Evolutionary conservation across 2,797 vertebrate genomes (phyloP).

Genomic region (Lacerta viridis): DNA sequence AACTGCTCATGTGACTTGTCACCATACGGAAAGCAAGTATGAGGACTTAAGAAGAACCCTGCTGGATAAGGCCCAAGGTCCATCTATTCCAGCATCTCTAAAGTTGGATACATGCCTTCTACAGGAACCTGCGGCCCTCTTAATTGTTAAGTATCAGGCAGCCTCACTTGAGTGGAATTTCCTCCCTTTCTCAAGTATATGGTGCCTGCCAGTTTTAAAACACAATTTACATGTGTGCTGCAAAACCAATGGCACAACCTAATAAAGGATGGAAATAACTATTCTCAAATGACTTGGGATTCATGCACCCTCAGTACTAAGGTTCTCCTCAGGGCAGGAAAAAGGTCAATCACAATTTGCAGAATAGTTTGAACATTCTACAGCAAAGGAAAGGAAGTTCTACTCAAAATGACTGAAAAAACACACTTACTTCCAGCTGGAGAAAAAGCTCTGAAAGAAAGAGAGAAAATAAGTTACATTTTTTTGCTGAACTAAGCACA

Average conservation of each 20-base stretch:
- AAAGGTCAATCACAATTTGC: neutral
- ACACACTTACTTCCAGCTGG: slow-evolving; percentile 93
- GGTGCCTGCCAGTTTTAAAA: neutral
- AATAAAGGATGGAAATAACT: neutral
- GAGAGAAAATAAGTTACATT: slow-evolving; percentile 33
- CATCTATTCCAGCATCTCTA: too few species aligned
- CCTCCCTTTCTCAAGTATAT: too few species aligned
- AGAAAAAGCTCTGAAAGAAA: slow-evolving; percentile 93
- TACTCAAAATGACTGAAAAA: neutral
- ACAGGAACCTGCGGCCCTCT: too few species aligned
- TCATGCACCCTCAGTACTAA: neutral
- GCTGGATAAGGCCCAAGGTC: neutral
- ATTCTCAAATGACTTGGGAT: neutral
- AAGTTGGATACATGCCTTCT: too few species aligned
- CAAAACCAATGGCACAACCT: neutral
- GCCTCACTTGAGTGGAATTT: too few species aligned
- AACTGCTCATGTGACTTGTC: neutral
- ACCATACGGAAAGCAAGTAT: neutral
- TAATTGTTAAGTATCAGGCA: too few species aligned
- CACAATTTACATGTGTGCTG: neutral
- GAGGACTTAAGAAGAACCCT: neutral
- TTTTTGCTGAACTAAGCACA: neutral
- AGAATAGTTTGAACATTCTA: too few species aligned
- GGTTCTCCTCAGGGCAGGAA: neutral
- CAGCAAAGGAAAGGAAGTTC: neutral